Evolutionary conservation across 2,113 vertebrate genomes (phyloP), one percentile per base, ranked within the genome.

Genomic region (Scopus umbretta): DNA sequence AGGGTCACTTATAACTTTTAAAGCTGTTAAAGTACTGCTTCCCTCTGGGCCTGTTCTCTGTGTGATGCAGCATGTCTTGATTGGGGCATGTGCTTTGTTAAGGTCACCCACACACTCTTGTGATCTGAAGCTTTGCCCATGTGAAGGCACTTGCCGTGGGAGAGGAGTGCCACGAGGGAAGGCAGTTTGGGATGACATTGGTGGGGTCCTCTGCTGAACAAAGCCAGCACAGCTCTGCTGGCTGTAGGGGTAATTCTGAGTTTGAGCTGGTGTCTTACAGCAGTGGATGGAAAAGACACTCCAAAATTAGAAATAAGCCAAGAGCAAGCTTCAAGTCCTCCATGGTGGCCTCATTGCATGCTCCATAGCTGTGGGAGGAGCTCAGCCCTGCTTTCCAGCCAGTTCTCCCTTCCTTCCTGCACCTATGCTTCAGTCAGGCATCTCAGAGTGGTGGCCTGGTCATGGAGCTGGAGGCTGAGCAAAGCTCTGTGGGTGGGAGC

Each of bases 401-500:
- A 36, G 6, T 22, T 13, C 29, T 68, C 6, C 19, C 26, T 53
- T 30, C 36, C 61, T 61, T 43, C 25, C 52, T 27, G 20, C 6
- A 29, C 19, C 19, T 22, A 2, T 0, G 1, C 36, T 43, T 53
- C 56, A 55, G 26, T 18, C n/a, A 25, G 2, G 0, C 27, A 11
- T 29, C 7, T n/a, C 38, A 11, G 67, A 36, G n/a, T 1, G 0
- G 66, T 34, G 62, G 13, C 43, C 22, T 6, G 5, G 47, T 45
- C 9, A 0, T 1, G 14, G 62, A 61, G 55, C 68, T 30, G 21
- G 23, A 65, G 23, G 23, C 38, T 40, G 18, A 52, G 19, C 72
- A 86, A 53, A 58, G 38, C 45, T 67, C 65, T 32, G 23, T 0
- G 0, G 2, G 6, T 10, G n/a, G 16, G 20, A 75, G 8, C 65